Base-by-base conservation (phyloP, 2,888 invertebrate species). In the Yponomeuta cagnagella region DNA sequence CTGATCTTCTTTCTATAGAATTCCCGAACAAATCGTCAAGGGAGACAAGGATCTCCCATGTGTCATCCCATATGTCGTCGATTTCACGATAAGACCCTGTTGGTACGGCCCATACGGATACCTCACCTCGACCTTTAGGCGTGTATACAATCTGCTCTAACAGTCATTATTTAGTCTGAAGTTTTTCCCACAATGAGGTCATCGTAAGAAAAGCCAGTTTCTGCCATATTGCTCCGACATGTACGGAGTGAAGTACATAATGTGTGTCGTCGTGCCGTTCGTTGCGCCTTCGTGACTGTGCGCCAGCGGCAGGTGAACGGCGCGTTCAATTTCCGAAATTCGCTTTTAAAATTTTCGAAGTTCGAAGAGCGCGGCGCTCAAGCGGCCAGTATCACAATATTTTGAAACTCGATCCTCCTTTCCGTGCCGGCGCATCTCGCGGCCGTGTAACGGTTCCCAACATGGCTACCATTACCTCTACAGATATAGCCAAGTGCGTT, bases 171-270 rank as follows among this genome's bases (percentile, higher is more conserved):
- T 75, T 73, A 67, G 75, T 58, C 76, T 77, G 77, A 71, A 72
- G 71, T 83, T 85, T 87, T 86, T 83, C 81, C 80, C 74, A 80
- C 81, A 87, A 85, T 87, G 85, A 88, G 85, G 84, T 88, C 88
- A 88, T 82, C 80, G 79, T 75, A 76, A 77, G 78, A 80, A 79
- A 79, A 77, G 82, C 79, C 79, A 84, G 84, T 79, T 84, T 82
- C 80, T 84, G 79, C 80, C 81, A 83, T 82, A 84, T 82, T 58
- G 52, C 52, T 58, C 52, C 43, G 43, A 43, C 43, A 43, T 80
- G 81, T 80, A 78, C 81, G 78, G 78, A 71, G 70, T 73, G 70
- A 78, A 79, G 69, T 68, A 33, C 68, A 63, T 67, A 70, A 31
- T 80, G 82, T 80, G 77, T 79, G 73, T 77, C 81, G 81, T 77